Conservation (phyloP, 1,140 invertebrate species). For the Aphelinus atriplicis region DNA sequence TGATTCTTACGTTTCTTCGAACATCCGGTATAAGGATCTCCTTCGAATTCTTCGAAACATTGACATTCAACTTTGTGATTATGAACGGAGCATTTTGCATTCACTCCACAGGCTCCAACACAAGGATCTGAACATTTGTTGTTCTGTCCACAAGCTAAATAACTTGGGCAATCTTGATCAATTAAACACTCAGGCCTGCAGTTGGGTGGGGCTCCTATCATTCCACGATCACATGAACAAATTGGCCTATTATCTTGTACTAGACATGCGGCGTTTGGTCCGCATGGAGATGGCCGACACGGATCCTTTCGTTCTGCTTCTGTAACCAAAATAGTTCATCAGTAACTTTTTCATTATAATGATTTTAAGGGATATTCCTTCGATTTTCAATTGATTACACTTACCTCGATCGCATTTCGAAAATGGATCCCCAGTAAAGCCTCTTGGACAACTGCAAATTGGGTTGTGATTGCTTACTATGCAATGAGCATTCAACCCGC, state of each 20-base stretch:
- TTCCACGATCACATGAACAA: constrained; percentile 80
- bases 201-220: constrained; percentile 84
- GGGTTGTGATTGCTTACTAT: constrained; percentile 86
- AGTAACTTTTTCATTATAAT: too few species aligned
- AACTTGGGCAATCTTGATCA: constrained; percentile 80
- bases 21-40: constrained; percentile 85
- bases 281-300: constrained; percentile 84
- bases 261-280: constrained; percentile 81
- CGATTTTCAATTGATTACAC: constrained; percentile 64
- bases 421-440: constrained; percentile 84
- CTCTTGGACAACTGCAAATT: constrained; percentile 82
- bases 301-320: constrained; percentile 63
- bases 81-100: constrained; percentile 80
- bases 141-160: constrained; percentile 80
- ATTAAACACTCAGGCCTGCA: constrained; percentile 83
- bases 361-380: too few species aligned
- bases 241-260: constrained; percentile 75
- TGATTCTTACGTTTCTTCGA: constrained; percentile 70
- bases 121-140: constrained; percentile 84
- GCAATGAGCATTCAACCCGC: constrained; percentile 81
- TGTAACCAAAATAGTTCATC: constrained; percentile 6
- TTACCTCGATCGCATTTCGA: constrained; percentile 75
- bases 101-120: constrained; percentile 83
- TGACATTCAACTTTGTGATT: constrained; percentile 82
- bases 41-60: constrained; percentile 79